Conservation (phyloP, 2,888 invertebrate species). For the Agrochola macilenta region DNA sequence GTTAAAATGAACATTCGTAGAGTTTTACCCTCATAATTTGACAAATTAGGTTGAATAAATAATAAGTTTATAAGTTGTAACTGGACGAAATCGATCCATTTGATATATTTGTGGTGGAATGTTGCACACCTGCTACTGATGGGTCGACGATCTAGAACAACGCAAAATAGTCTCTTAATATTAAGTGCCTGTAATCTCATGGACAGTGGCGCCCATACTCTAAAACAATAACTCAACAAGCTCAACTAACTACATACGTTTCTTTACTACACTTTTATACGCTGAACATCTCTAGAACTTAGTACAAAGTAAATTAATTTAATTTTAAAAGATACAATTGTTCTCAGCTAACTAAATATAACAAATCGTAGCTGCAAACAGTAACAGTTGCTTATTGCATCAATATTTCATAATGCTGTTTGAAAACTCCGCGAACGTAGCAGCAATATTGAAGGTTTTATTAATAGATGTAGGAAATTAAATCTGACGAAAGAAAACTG, state of each 20-base stretch:
- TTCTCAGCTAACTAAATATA: constrained; percentile 5
- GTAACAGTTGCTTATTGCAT: constrained; percentile 20
- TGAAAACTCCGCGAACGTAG: constrained; percentile 9
- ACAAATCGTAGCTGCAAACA: background rate
- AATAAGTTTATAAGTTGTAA: too few relatives aligned
- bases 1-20: background rate
- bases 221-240: background rate
- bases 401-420: constrained; percentile 33
- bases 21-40: background rate
- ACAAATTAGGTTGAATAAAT: background rate
- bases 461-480: constrained; percentile 55
- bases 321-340: background rate
- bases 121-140: too few relatives aligned
- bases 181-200: too few relatives aligned
- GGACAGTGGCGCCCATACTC: too few relatives aligned
- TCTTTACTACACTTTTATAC: background rate
- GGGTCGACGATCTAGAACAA: too few relatives aligned
- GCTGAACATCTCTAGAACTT: background rate
- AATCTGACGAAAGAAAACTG: constrained; percentile 26
- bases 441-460: constrained; percentile 35
- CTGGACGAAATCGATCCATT: too few relatives aligned
- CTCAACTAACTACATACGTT: background rate
- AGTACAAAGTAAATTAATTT: constrained; percentile 9
- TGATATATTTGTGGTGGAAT: too few relatives aligned
- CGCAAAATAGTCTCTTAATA: too few relatives aligned